Percentiles rank a stretch among this genome's conserved stretches.
Conservation (phyloP, 2,113 vertebrate genomes). For the Indicator maculatus region DNA sequence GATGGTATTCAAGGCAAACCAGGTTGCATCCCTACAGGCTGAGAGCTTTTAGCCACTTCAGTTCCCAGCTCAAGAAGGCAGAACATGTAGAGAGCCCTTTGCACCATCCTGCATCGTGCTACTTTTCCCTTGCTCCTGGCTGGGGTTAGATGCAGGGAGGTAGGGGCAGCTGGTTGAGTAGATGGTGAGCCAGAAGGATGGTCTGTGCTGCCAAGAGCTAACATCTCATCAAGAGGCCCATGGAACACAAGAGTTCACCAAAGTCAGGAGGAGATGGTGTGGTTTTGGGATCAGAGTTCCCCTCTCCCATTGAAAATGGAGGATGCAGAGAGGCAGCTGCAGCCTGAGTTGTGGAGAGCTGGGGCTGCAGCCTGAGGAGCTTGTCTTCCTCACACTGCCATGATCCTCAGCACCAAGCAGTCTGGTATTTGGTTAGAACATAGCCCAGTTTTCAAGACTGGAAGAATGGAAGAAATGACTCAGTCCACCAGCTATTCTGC, state of each 20-base stretch:
- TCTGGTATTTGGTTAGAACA: slow-evolving; percentile 16
- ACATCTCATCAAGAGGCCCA: neutral
- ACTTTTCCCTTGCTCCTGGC: neutral
- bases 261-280: neutral
- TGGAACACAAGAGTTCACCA: neutral
- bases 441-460: neutral
- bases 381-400: rapidly evolving
- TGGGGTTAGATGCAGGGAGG: neutral
- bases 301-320: rapidly evolving
- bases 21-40: neutral
- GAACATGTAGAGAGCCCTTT: neutral
- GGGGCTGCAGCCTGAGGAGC: neutral
- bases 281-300: neutral
- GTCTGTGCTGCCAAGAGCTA: neutral
- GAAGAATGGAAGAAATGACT: slow-evolving; percentile 32
- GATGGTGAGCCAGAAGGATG: neutral
- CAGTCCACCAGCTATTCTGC: neutral
- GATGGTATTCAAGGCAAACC: neutral
- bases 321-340: neutral
- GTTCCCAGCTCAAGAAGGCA: neutral
- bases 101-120: neutral
- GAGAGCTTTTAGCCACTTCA: neutral
- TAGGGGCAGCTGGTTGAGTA: neutral
- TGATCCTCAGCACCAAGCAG: neutral
- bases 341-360: neutral